These are phyloP conservation scores for Poeciliopsis turneri DNA, from an alignment of 2,797 vertebrate genomes.

Conservation along the genomic window DNA sequence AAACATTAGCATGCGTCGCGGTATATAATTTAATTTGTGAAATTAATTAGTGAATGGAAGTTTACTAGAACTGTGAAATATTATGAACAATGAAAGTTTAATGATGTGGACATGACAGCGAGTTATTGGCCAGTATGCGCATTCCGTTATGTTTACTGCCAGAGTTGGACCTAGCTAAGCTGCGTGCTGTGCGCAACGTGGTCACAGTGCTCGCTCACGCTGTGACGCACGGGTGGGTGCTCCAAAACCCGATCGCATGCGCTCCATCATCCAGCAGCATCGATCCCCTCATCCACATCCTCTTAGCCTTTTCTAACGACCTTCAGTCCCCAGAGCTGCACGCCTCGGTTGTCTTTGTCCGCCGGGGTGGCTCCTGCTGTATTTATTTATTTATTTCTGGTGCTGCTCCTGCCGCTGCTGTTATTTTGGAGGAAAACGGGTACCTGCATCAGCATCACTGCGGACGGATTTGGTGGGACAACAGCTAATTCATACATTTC, in stretches of 20 bases:
- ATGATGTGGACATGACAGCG: background rate
- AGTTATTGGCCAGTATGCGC: background rate
- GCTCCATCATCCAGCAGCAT: slow-evolving; percentile 49
- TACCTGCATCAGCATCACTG: slow-evolving; percentile 49
- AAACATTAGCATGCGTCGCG: background rate
- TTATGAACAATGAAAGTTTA: background rate
- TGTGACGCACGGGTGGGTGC: slow-evolving; percentile 41
- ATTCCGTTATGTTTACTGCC: background rate
- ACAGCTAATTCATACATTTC: slow-evolving; percentile 14
- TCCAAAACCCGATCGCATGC: slow-evolving; percentile 46
- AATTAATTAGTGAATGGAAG: background rate
- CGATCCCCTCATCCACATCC: slow-evolving; percentile 21
- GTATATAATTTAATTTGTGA: background rate
- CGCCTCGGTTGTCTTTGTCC: slow-evolving; percentile 6
- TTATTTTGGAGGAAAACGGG: slow-evolving; percentile 25
- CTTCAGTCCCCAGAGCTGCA: slow-evolving; percentile 27
- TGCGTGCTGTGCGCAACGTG: slow-evolving; percentile 3
- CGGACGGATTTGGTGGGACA: slow-evolving; percentile 36
- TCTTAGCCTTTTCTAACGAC: slow-evolving; percentile 35
- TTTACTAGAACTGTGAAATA: background rate
- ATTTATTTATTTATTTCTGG: background rate
- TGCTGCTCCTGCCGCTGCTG: slow-evolving; percentile 18
- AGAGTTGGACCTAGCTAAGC: background rate
- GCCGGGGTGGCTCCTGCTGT: slow-evolving; percentile 17
- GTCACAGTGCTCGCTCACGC: slow-evolving; percentile 39